These are phyloP conservation scores for Drosophila neonasuta DNA, from an alignment of 2,888 invertebrate genomes.

Conservation along the genomic window DNA sequence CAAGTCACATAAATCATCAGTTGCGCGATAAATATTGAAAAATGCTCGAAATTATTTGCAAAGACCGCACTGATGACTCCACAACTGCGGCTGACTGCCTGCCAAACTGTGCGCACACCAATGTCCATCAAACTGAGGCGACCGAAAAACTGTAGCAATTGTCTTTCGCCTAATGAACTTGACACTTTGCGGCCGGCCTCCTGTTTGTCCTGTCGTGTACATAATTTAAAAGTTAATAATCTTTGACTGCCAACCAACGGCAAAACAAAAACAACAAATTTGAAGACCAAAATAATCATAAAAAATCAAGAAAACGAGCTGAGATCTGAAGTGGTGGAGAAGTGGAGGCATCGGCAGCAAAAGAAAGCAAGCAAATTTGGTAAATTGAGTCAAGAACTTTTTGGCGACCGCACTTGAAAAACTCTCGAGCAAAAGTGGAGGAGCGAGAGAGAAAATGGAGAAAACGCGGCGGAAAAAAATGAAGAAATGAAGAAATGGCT, in stretches of 20 bases:
- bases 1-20: constrained; percentile 63
- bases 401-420: constrained; percentile 58
- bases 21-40: constrained; percentile 64
- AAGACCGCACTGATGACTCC: constrained; percentile 10
- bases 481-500: constrained; percentile 35
- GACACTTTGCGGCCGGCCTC: constrained; percentile 35
- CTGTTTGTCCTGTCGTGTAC: constrained; percentile 32
- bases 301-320: constrained; percentile 1
- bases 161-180: constrained; percentile 47
- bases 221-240: constrained; percentile 73
- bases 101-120: background rate
- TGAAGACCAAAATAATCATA: constrained; percentile 19
- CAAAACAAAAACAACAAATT: background rate
- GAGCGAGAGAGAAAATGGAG: background rate
- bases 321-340: background rate
- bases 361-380: constrained; percentile 51
- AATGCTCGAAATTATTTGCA: constrained; percentile 50
- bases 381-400: constrained; percentile 71
- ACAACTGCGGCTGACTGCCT: constrained; percentile 10
- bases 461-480: constrained; percentile 15
- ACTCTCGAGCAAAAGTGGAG: constrained; percentile 23
- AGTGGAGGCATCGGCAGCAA: background rate
- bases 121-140: background rate
- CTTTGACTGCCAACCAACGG: constrained; percentile 28
- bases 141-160: constrained; percentile 3